These are phyloP conservation scores for Anthopleura sola DNA, from an alignment of 64 coral and sea anemone genomes.

Conservation along the genomic window DNA sequence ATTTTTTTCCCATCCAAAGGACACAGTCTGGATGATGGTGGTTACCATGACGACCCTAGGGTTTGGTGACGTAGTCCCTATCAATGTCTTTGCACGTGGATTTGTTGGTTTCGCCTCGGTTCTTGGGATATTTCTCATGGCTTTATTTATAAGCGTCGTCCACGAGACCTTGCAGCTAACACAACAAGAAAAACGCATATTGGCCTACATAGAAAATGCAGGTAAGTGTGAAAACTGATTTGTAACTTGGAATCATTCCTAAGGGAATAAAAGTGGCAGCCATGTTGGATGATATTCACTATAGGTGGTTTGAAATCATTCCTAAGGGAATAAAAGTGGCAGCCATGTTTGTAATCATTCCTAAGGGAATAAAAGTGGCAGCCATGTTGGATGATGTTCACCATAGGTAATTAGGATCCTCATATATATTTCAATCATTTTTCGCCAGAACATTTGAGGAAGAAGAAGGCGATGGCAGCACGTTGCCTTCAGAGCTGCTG, in stretches of 20 bases:
- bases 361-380: too few species aligned
- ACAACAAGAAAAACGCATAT: constrained; percentile 89
- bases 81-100: constrained; percentile 63
- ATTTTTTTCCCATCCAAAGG: constrained; percentile 24
- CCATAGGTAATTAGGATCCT: too few species aligned
- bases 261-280: neutral
- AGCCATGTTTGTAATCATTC: too few species aligned
- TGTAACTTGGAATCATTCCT: neutral
- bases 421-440: neutral
- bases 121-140: constrained; percentile 96
- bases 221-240: constrained; percentile 41
- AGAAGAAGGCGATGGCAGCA: constrained; percentile 70
- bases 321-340: too few species aligned
- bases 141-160: constrained; percentile 92
- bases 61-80: constrained; percentile 94
- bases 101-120: constrained; percentile 90
- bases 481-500: constrained; percentile 80
- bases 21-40: constrained; percentile 92
- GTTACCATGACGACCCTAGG: constrained; percentile 99
- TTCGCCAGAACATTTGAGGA: neutral
- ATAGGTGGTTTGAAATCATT: too few species aligned
- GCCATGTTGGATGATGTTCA: too few species aligned
- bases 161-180: constrained; percentile 89
- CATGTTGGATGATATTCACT: neutral
- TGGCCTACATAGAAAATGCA: constrained; percentile 95